A percentile compares a stretch with the other conserved stretches of the same genome.
Evolutionary conservation across 2,113 vertebrate species (phyloP).

Genomic region (Tyrannus savana): DNA sequence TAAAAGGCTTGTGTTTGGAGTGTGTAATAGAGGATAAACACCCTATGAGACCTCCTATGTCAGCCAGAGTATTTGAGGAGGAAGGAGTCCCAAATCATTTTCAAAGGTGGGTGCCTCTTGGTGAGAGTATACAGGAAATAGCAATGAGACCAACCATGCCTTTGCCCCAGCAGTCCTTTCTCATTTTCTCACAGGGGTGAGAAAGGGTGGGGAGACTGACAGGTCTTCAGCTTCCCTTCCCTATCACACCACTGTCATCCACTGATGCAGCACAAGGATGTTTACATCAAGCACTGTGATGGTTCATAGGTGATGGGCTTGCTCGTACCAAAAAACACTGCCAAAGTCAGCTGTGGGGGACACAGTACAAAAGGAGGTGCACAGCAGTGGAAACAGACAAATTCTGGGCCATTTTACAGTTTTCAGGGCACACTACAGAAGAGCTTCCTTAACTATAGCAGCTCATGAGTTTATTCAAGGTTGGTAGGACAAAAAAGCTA

Average conservation of each 20-base stretch:
- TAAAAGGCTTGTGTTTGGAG: not conserved
- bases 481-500: not conserved
- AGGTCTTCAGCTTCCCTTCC: not conserved
- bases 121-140: not conserved
- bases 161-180: not conserved
- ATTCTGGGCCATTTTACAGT: not conserved
- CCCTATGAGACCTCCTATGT: not conserved
- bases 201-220: fast-evolving
- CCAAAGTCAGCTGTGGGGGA: not conserved
- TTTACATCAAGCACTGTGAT: not conserved
- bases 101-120: not conserved
- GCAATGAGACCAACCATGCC: not conserved
- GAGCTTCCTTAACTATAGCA: not conserved
- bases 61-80: not conserved
- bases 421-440: not conserved
- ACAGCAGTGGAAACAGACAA: fast-evolving
- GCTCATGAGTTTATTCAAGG: not conserved
- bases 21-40: not conserved
- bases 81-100: not conserved
- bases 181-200: not conserved
- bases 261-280: not conserved
- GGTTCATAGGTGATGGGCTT: not conserved
- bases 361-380: not conserved
- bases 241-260: not conserved
- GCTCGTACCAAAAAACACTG: fast-evolving